These are phyloP conservation scores for Caenorhabditis uteleia DNA, from an alignment of 2,888 invertebrate genomes.

Conservation along the genomic window DNA sequence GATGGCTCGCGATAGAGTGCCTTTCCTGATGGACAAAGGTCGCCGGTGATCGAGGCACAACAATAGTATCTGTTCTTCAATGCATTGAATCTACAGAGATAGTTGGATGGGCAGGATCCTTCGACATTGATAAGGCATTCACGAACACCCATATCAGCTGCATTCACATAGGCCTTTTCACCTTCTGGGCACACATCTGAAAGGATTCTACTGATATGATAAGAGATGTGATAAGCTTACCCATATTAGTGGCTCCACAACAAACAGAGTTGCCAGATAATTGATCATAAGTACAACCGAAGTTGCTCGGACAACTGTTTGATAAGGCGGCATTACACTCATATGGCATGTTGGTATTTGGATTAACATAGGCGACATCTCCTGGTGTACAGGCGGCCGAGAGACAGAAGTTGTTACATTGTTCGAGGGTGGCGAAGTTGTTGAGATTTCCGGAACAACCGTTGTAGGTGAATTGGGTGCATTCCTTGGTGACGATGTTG, in stretches of 20 bases:
- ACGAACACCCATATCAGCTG: conserved; percentile 64
- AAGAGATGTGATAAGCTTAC: conserved; percentile 22
- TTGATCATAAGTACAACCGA: conserved; percentile 65
- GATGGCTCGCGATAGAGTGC: conserved; percentile 64
- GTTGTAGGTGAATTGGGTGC: conserved; percentile 68
- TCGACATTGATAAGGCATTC: conserved; percentile 69
- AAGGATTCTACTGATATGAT: conserved; percentile 2
- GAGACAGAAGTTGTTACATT: conserved; percentile 68
- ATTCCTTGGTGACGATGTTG: conserved; percentile 56
- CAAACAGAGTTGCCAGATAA: conserved; percentile 64
- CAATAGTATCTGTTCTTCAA: conserved; percentile 67
- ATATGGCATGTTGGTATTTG: conserved; percentile 66
- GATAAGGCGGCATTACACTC: conserved; percentile 66
- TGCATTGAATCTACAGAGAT: conserved; percentile 68
- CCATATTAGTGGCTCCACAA: conserved; percentile 68
- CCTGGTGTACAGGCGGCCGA: conserved; percentile 67
- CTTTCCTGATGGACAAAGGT: conserved; percentile 66
- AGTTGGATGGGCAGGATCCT: conserved; percentile 64
- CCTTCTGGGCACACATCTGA: conserved; percentile 67
- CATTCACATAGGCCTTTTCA: conserved; percentile 69
- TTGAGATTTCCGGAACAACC: conserved; percentile 64
- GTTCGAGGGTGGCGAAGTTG: conserved; percentile 67
- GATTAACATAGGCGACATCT: conserved; percentile 67
- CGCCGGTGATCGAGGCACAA: conserved; percentile 67
- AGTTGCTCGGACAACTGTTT: conserved; percentile 68